A percentile compares a stretch with the other conserved stretches of the same genome.
Conservation (phyloP, 2,797 vertebrate genomes). For the Lagothrix lagotricha region DNA sequence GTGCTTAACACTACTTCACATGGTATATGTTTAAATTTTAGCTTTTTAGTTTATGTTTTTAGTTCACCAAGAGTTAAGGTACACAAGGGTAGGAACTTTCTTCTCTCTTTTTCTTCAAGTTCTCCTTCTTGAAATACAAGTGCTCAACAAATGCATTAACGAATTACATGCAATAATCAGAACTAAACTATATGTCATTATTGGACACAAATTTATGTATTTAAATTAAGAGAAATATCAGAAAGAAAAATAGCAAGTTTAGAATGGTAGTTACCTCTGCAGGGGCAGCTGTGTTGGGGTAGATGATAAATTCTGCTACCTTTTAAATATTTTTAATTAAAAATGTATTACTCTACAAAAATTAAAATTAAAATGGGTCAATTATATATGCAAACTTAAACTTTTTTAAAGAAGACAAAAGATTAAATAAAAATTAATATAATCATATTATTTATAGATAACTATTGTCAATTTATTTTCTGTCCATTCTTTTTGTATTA, state of each 20-base stretch:
- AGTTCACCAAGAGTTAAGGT: neutral
- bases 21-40: neutral
- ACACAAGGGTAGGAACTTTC: fast-evolving
- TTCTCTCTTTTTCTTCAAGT: neutral
- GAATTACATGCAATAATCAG: neutral
- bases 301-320: neutral
- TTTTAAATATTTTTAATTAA: neutral
- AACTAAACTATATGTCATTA: neutral
- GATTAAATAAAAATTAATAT: neutral
- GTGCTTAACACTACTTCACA: neutral
- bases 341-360: neutral
- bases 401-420: neutral
- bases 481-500: neutral
- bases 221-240: neutral
- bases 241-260: neutral
- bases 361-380: neutral
- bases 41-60: neutral
- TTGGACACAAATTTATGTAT: neutral
- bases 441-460: neutral
- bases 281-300: neutral
- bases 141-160: neutral
- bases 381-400: neutral
- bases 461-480: neutral
- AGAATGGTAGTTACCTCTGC: neutral
- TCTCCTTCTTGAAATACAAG: neutral